Conservation (phyloP, 2,888 invertebrate genomes). For the Digitonthophagus gazella region DNA sequence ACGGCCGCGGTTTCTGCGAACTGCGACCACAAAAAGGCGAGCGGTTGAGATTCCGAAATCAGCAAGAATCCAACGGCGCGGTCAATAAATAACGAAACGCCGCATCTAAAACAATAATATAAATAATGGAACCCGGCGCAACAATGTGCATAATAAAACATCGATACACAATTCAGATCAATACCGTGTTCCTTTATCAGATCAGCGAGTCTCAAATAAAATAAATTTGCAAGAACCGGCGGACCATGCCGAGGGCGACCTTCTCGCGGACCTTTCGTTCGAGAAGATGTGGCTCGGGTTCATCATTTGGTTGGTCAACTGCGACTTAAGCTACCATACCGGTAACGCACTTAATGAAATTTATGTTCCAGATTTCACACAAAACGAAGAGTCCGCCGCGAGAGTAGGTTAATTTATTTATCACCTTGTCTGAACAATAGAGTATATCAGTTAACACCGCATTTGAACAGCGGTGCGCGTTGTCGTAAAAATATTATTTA, state of each 20-base stretch:
- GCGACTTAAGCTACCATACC: slow-evolving; percentile 47
- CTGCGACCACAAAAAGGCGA: background rate
- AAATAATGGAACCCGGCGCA: slow-evolving; percentile 45
- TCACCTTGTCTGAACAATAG: slow-evolving; percentile 48
- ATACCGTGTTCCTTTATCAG: slow-evolving; percentile 50
- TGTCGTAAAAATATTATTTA: slow-evolving; percentile 35
- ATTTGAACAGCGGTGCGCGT: slow-evolving; percentile 37
- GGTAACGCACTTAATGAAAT: slow-evolving; percentile 51
- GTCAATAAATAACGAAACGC: slow-evolving; percentile 35
- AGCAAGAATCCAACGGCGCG: slow-evolving; percentile 34
- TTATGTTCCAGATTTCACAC: slow-evolving; percentile 48
- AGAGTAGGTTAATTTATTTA: slow-evolving; percentile 49
- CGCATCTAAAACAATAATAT: slow-evolving; percentile 40
- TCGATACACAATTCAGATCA: slow-evolving; percentile 50
- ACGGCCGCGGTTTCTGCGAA: background rate
- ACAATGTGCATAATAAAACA: slow-evolving; percentile 47
- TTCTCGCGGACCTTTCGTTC: background rate
- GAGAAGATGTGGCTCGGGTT: slow-evolving; percentile 10
- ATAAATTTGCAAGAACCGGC: slow-evolving; percentile 44
- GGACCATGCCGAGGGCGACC: slow-evolving; percentile 25
- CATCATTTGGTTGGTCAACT: slow-evolving; percentile 39
- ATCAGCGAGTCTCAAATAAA: slow-evolving; percentile 47
- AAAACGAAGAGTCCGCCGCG: slow-evolving; percentile 41
- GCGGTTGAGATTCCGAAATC: slow-evolving; percentile 35
- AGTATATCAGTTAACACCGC: slow-evolving; percentile 47